These are phyloP conservation scores for Pachydiplax longipennis DNA, from an alignment of 2,888 invertebrate species.

Conservation along the genomic window DNA sequence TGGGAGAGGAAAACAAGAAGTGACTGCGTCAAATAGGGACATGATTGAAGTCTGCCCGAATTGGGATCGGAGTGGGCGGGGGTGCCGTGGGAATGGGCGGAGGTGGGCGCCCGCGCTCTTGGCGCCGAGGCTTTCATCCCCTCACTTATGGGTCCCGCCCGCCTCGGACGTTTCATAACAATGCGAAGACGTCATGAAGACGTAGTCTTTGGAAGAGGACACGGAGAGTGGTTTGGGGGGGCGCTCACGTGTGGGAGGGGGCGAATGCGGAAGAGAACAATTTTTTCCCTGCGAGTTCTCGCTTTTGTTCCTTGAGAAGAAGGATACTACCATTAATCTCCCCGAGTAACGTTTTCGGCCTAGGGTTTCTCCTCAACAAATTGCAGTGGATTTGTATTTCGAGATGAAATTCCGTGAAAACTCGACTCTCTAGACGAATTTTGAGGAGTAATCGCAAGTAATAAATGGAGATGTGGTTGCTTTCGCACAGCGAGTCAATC, in stretches of 20 bases:
- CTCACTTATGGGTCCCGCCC: neutral
- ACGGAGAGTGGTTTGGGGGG: neutral
- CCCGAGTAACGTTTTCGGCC: neutral
- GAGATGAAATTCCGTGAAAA: no score
- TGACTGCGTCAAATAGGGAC: neutral
- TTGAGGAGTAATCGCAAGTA: no score
- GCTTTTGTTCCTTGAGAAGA: neutral
- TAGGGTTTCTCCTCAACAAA: neutral
- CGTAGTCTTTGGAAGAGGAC: neutral
- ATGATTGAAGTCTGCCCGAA: slow-evolving; percentile 8
- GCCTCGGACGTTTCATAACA: neutral
- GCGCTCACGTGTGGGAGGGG: neutral
- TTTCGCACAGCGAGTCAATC: no score
- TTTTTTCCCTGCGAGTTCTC: neutral
- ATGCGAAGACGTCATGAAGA: neutral
- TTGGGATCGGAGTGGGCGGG: neutral
- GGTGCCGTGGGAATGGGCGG: neutral
- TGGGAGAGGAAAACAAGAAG: no score
- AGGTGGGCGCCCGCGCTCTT: neutral
- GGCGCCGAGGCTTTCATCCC: neutral
- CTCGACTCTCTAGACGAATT: no score
- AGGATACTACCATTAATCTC: neutral
- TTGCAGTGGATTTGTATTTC: no score
- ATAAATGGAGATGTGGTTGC: no score
- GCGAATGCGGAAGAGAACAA: neutral